Conservation (phyloP, 2,113 vertebrate genomes). For the Vidua chalybeata region DNA sequence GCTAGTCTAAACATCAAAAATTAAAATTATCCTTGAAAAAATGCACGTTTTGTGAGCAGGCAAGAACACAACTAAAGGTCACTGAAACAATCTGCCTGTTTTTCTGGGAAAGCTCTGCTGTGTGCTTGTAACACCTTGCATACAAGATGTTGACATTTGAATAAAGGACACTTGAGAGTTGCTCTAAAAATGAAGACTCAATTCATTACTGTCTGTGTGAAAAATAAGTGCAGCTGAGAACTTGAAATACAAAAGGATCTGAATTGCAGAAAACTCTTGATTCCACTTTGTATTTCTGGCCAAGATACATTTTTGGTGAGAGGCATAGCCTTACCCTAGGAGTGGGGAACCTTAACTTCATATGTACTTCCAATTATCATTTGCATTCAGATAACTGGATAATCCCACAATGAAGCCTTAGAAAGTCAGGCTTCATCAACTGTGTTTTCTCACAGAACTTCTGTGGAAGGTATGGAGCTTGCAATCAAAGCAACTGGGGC, state of each 20-base stretch:
- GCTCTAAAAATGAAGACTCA: neutral
- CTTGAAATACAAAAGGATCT: neutral
- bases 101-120: slow-evolving; percentile 37
- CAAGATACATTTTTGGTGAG: neutral
- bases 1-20: slow-evolving; percentile 42
- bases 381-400: neutral
- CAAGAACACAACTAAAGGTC: slow-evolving; percentile 54
- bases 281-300: neutral
- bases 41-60: neutral
- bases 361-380: neutral
- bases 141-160: slow-evolving; percentile 68
- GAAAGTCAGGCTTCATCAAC: neutral
- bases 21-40: slow-evolving; percentile 43
- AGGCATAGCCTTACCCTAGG: neutral
- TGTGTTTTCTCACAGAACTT: neutral
- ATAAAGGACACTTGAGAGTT: slow-evolving; percentile 57
- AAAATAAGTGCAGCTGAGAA: neutral
- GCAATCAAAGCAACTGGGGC: neutral
- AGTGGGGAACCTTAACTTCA: neutral
- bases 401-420: neutral
- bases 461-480: neutral
- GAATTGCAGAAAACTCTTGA: neutral
- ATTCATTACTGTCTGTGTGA: neutral
- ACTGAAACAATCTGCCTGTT: slow-evolving; percentile 50
- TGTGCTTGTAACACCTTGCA: slow-evolving; percentile 51